Conservation (phyloP, 2,888 invertebrate genomes). For the Tiliacea aurago region DNA sequence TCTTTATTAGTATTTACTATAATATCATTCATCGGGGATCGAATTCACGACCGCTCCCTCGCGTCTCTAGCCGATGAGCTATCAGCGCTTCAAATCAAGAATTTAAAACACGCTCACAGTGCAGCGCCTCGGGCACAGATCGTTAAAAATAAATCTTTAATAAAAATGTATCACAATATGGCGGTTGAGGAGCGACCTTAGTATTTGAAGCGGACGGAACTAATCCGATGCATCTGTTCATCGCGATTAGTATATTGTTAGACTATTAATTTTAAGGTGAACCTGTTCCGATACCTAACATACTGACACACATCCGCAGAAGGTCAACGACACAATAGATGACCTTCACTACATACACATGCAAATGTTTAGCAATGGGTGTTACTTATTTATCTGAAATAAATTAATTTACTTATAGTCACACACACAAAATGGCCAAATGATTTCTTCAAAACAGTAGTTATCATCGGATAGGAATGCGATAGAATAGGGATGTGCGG, state of each 20-base stretch:
- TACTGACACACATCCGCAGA: conserved; percentile 42
- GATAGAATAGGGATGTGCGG: conserved; percentile 5
- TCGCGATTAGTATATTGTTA: conserved; percentile 6
- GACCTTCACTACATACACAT: conserved; percentile 22
- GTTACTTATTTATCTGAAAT: no score
- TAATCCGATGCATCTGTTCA: conserved; percentile 18
- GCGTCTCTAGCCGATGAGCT: neutral
- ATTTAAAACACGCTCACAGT: neutral
- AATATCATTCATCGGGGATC: neutral
- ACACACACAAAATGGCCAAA: neutral
- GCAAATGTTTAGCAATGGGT: no score
- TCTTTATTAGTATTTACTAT: no score
- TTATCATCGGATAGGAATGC: conserved; percentile 4
- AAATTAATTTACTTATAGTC: no score
- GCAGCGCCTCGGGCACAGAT: neutral
- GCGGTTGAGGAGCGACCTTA: conserved; percentile 34
- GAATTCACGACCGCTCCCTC: conserved; percentile 4
- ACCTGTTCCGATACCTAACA: conserved; percentile 7
- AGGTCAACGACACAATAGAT: conserved; percentile 52
- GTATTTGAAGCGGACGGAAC: conserved; percentile 44
- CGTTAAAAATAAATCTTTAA: neutral
- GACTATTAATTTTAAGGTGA: conserved; percentile 41
- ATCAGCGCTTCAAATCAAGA: conserved; percentile 14
- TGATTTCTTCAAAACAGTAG: neutral
- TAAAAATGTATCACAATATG: neutral